Evolutionary conservation across 92 coral and sea anemone species (phyloP), one percentile per base, ranked within the genome.

Genomic region (Bergia sp.): DNA sequence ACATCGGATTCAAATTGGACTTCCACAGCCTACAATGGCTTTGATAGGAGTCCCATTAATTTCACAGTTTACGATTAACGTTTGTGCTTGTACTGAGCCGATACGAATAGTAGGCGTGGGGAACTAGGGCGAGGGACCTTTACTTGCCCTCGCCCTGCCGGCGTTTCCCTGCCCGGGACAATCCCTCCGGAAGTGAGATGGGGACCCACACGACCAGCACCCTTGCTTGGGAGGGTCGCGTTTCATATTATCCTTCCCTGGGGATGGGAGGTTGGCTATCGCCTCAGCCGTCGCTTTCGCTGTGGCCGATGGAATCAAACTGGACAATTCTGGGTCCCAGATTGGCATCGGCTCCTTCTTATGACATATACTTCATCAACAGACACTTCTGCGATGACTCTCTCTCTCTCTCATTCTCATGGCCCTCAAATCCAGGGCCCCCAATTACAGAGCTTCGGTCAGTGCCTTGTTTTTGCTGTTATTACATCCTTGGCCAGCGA

Each of bases 121-220:
- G 80, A 43, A 67, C 80, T 47, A 37, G 61, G 81, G 87, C 47
- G 73, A 85, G 87, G 91, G 77, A 66, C 50, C 18, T 77, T 75
- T n/a, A 85, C 61, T 69, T 72, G 81, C 72, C 37, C 80, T 50
- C 53, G 85, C 85, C 90, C 71, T 87, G 85, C 76, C 41, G 90
- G 73, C 39, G 91, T 89, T 81, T 88, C 82, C 88, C 88, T 89
- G 91, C 23, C 72, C 72, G 8, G 87, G 87, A 55, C 91, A 88
- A 39, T 81, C 53, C 64, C 91, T 88, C 53, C 80, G 87, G 58
- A 88, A 88, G 77, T 81, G 86, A 66, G 79, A 42, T 69, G 72
- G 50, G 85, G 64, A 7, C 75, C 83, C 88, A 88, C 91, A 73
- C 4, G 87, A 71, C 91, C 91, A 73, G 37, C 91, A 88, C 45